Evolutionary conservation across 1,140 invertebrate species (phyloP).

Genomic region (Drosophila tropicalis): DNA sequence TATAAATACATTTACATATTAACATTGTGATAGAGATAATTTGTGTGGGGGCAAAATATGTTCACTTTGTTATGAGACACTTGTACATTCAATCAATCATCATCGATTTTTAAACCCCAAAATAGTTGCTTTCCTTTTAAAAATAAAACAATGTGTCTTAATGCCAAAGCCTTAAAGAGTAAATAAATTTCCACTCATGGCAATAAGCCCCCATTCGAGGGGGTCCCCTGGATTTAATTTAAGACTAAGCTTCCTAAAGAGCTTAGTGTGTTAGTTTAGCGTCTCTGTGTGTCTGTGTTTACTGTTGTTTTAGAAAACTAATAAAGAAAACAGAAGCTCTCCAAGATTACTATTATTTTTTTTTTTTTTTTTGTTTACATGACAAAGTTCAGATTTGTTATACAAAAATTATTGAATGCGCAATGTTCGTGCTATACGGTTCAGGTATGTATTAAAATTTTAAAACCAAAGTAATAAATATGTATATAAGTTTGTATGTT

Average conservation of each 20-base stretch:
- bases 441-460: constrained; percentile 4
- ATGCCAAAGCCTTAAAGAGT: too few species aligned
- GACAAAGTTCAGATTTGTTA: constrained; percentile 6
- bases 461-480: constrained; percentile 7
- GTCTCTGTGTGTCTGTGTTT: too few species aligned
- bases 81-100: neutral
- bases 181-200: too few species aligned
- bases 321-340: neutral
- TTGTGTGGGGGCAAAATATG: neutral
- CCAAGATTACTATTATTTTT: neutral
- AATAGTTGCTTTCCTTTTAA: too few species aligned
- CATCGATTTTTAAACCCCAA: too few species aligned
- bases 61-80: neutral
- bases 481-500: neutral
- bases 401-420: neutral
- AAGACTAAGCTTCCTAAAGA: too few species aligned
- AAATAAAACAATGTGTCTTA: too few species aligned
- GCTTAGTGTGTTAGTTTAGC: neutral
- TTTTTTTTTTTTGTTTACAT: neutral
- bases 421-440: neutral
- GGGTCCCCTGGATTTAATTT: too few species aligned
- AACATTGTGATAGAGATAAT: constrained; percentile 1
- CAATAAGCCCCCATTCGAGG: too few species aligned
- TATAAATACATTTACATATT: neutral
- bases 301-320: neutral